Evolutionary conservation across 2,888 invertebrate genomes (phyloP), one percentile per base, ranked within the genome.

Genomic region (Rhorus exstirpatorius): DNA sequence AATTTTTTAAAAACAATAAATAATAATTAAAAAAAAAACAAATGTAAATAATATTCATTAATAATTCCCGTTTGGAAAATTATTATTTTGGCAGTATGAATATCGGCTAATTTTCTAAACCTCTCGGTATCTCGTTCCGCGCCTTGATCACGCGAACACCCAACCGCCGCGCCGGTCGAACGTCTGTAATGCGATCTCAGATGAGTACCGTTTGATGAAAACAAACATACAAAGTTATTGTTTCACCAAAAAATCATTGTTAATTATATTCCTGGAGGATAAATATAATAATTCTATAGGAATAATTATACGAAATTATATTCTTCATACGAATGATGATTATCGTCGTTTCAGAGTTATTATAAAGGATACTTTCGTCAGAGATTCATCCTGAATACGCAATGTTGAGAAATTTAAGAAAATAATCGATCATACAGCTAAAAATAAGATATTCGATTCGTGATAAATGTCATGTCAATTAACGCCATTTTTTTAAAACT

Each of bases 291-390:
- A 53, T 68, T 53, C 24, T 3, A 12, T 3, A 8, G 24, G 21
- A 53, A 68, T 41, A 24, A 68, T 68, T 38, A 41, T 24, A 31
- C 38, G 3, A 6, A 35, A 53, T 21, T 51, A 53, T 51, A 26
- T 38, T 19, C 19, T 21, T 4, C 38, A 10, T 3, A 24, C 35
- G 35, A 60, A 60, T 60, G 4, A 12, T 60, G 35, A 60, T 38
- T 60, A 14, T 1, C 41, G 14, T 14, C 53, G 24, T 31, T 53
- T 24, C 0, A 38, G 10, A 38, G n/a, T 19, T 17, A 51, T 24
- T 35, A 53, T 51, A 21, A 24, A 12, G 21, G 38, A 12, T 38
- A 68, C 35, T 38, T 51, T 35, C 19, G 12, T 35, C 12, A 24
- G 35, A 12, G 35, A 24, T 51, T 67, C 19, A 7, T 21, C 35